Evolutionary conservation across 1,140 invertebrate genomes (phyloP).

Genomic region (Harpegnathos saltator): DNA sequence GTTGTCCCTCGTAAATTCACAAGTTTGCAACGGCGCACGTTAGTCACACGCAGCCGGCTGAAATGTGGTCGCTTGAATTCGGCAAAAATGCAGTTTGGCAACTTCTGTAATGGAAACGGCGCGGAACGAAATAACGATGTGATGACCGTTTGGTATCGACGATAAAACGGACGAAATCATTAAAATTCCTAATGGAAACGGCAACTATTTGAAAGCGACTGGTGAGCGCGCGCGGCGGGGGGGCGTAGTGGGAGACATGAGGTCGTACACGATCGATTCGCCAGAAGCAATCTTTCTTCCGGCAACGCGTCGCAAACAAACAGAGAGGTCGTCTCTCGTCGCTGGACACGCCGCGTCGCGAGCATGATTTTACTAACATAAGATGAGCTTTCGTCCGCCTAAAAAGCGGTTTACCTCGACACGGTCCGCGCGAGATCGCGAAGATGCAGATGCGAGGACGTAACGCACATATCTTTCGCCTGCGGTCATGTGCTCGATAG

Average conservation of each 20-base stretch:
- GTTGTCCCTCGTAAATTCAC: neutral
- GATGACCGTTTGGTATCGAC: too few relatives aligned
- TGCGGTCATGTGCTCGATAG: neutral
- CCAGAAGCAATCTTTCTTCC: conserved; percentile 51
- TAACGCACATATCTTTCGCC: neutral
- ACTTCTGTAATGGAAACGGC: neutral
- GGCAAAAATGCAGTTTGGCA: neutral
- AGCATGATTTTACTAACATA: neutral
- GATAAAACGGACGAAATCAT: too few relatives aligned
- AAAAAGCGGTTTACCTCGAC: conserved; percentile 66
- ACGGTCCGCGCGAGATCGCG: conserved; percentile 37
- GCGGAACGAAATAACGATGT: neutral
- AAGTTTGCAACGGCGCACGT: neutral
- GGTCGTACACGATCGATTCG: conserved; percentile 38
- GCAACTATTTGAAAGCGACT: neutral
- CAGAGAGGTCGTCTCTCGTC: conserved; percentile 32
- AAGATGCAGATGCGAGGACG: neutral
- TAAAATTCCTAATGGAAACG: too few relatives aligned
- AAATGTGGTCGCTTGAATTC: neutral
- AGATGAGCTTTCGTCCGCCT: neutral
- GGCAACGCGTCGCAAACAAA: conserved; percentile 9
- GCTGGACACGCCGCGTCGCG: neutral
- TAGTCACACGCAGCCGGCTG: too few relatives aligned
- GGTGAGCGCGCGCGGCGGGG: too few relatives aligned
- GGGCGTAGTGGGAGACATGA: conserved; percentile 6